Conservation (phyloP, 2,797 vertebrate genomes). For the Carapus acus region DNA sequence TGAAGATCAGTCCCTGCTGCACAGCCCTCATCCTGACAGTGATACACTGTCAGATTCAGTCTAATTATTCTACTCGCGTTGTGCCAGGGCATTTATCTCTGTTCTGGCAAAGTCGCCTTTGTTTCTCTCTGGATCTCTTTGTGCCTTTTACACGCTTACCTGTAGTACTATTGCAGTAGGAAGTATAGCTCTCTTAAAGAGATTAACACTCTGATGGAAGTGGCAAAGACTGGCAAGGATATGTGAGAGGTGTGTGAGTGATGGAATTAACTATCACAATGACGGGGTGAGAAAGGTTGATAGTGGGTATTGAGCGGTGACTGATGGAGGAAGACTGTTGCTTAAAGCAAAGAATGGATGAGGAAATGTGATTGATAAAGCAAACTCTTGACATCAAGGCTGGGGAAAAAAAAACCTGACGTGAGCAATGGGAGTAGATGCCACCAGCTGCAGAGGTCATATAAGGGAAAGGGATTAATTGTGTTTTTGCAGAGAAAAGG, state of each 20-base stretch:
- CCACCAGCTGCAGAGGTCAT: slow-evolving; percentile 38
- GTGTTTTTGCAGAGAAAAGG: slow-evolving; percentile 16
- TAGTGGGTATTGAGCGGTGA: slow-evolving; percentile 57
- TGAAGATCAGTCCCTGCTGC: slow-evolving; percentile 17
- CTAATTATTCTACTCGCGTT: slow-evolving; percentile 48
- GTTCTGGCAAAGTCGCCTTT: slow-evolving; percentile 27
- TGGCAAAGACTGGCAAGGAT: slow-evolving; percentile 39
- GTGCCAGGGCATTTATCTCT: slow-evolving; percentile 43
- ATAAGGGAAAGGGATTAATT: slow-evolving; percentile 24
- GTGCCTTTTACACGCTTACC: slow-evolving; percentile 20
- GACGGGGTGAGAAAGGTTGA: slow-evolving; percentile 53
- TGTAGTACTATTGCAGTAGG: slow-evolving; percentile 39
- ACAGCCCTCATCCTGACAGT: slow-evolving; percentile 11
- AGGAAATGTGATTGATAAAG: slow-evolving; percentile 64
- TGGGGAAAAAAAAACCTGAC: slow-evolving; percentile 43
- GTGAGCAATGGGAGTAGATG: slow-evolving; percentile 32
- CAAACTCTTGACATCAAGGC: slow-evolving; percentile 57
- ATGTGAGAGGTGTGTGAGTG: slow-evolving; percentile 62
- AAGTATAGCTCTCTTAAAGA: slow-evolving; percentile 57
- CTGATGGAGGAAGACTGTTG: slow-evolving; percentile 55
- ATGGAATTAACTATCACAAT: slow-evolving; percentile 66
- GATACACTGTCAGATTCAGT: slow-evolving; percentile 36
- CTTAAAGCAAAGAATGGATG: slow-evolving; percentile 57
- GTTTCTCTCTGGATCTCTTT: not conserved
- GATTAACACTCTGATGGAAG: slow-evolving; percentile 64